A percentile compares a stretch with the other conserved stretches of the same genome.
Conservation (phyloP, 2,888 invertebrate species). For the Zhengitettix transpicula region DNA sequence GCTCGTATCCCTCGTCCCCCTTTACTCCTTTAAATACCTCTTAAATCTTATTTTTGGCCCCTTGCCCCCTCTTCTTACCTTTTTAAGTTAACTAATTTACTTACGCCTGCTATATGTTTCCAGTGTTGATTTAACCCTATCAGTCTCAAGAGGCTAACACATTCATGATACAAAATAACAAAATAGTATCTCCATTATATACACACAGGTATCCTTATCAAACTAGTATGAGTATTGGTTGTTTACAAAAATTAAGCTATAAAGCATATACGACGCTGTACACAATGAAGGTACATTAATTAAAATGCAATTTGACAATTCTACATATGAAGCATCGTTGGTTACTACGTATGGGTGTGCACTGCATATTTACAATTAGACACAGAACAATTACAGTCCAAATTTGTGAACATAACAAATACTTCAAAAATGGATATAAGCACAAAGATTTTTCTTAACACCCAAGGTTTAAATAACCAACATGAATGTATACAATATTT, state of each 20-base stretch:
- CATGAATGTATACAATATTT: too few species aligned
- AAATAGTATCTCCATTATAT: slow-evolving; percentile 11
- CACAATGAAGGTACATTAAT: slow-evolving; percentile 1
- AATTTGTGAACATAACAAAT: too few species aligned
- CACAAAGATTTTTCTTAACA: too few species aligned
- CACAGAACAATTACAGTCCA: neutral
- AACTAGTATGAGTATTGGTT: slow-evolving; percentile 6
- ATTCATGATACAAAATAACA: slow-evolving; percentile 12
- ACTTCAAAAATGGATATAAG: too few species aligned
- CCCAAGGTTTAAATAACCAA: too few species aligned
- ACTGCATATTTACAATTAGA: neutral
- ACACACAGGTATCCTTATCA: slow-evolving; percentile 2
- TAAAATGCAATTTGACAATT: neutral
- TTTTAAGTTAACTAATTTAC: too few species aligned
- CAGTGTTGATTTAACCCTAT: slow-evolving; percentile 14
- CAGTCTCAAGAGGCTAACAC: slow-evolving; percentile 31
- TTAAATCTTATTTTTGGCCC: slow-evolving; percentile 4
- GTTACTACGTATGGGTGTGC: neutral
- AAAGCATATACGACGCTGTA: neutral
- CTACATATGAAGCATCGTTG: neutral
- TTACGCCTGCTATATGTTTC: slow-evolving; percentile 1
- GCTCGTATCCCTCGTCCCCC: neutral
- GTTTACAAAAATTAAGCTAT: slow-evolving; percentile 2
- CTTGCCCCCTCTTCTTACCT: slow-evolving; percentile 1
- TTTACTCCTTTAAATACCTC: neutral